phyloP scores from a whole-genome alignment of 2,888 invertebrate genomes.

The Teleiodes luculella region DNA sequence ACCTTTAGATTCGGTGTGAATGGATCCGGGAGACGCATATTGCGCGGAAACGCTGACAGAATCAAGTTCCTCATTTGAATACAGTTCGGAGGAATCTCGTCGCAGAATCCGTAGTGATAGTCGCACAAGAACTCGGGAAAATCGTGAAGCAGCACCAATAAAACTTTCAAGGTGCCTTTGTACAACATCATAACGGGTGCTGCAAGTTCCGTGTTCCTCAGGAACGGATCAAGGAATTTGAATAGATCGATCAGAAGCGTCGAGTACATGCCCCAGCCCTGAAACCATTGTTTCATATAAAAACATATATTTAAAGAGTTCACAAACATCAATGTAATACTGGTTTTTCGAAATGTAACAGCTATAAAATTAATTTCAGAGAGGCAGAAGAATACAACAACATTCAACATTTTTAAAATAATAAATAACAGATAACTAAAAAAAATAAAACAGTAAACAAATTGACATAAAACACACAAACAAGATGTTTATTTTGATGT shows the following conservation, averaged over 20 bases:
- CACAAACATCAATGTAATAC: neutral
- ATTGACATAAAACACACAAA: neutral
- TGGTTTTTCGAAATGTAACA: neutral
- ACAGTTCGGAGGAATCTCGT: conserved; percentile 99
- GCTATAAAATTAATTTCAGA: neutral
- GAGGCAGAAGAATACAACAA: neutral
- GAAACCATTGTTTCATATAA: conserved; percentile 24
- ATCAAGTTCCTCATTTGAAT: conserved; percentile 99
- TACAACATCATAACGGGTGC: conserved; percentile 96
- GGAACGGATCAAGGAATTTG: conserved; percentile 97
- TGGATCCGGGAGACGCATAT: conserved; percentile 99
- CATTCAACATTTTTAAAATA: neutral
- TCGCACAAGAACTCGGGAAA: conserved; percentile 99
- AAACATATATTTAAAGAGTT: neutral
- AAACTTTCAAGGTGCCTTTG: conserved; percentile 95
- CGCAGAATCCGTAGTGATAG: conserved; percentile 99
- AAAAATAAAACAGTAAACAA: neutral
- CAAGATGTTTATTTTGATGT: neutral
- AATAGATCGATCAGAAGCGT: conserved; percentile 97
- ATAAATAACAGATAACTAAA: neutral
- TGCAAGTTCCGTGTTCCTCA: conserved; percentile 97
- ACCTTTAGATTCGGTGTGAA: conserved; percentile 98
- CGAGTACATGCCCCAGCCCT: conserved; percentile 98
- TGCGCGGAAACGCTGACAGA: conserved; percentile 97
- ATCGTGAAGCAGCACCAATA: conserved; percentile 97